Evolutionary conservation across 2,113 vertebrate species (phyloP), one percentile per base, ranked within the genome.

Genomic region (Microtus montanus): DNA sequence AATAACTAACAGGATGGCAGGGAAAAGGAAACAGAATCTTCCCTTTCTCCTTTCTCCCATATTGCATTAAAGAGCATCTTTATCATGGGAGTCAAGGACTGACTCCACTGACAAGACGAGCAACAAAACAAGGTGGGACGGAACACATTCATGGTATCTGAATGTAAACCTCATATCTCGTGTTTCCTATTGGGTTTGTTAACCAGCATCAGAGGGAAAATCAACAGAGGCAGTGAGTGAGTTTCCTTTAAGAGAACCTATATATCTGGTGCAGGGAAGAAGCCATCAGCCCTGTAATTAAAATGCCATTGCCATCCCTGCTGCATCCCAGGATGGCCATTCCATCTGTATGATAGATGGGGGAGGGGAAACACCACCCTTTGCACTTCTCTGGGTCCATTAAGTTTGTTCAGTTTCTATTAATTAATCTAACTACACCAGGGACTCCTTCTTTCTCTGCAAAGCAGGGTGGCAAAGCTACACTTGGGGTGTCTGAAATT

Each of bases 251-350:
- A 98, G 99, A 99, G 99, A 98, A 98, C 98, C 98, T 98, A 99
- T 99, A 99, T 99, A 99, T 99, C 99, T 99, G 99, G 98, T 99
- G 98, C 98, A 98, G 98, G 98, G 98, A 98, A 97, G 90, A 99
- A 99, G 99, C 98, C 99, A 99, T 99, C 99, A 99, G 99, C 98
- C 99, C 98, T 99, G 99, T 99, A 99, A 99, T 99, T 99, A 99
- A 99, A 99, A 99, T 99, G 99, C 99, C 99, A 99, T 99, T 99
- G 99, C 99, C 98, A 99, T 99, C 99, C 97, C 97, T 98, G 98
- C 98, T 83, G 97, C 99, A 99, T 99, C 99, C 99, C 99, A 98
- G 98, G 99, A 99, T 99, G 98, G 99, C 98, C 98, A 99, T 99
- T 99, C 99, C 98, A 99, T 99, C 99, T 99, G 99, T 99, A 99